Percentiles rank a stretch among this genome's conserved stretches.
Conservation (phyloP, 2,797 vertebrate genomes). For the Hypotaenidia philippensis region DNA sequence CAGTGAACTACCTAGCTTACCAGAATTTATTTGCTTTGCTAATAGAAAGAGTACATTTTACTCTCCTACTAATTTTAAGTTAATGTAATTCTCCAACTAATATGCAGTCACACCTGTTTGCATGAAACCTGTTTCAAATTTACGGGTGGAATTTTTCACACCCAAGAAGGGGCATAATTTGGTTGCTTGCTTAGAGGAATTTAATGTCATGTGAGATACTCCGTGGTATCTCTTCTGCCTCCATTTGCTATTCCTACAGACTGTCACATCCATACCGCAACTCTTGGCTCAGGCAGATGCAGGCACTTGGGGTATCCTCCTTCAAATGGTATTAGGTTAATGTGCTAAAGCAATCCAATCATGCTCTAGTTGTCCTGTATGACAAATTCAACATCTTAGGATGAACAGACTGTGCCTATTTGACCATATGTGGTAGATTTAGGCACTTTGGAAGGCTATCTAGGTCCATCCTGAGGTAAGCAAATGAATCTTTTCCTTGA, state of each 20-base stretch:
- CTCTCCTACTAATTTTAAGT: neutral
- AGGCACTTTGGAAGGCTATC: neutral
- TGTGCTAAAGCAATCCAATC: neutral
- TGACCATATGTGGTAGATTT: neutral
- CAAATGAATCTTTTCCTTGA: neutral
- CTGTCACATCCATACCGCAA: accelerated
- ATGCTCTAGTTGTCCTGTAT: neutral
- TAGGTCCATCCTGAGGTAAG: neutral
- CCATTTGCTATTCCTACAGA: neutral
- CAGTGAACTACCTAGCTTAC: neutral
- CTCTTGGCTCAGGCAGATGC: neutral
- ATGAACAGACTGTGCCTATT: neutral
- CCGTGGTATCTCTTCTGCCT: neutral
- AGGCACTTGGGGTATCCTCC: neutral
- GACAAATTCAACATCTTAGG: neutral
- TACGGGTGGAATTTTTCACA: neutral
- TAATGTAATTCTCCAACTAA: neutral
- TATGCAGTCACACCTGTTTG: neutral
- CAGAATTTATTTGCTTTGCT: neutral
- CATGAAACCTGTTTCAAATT: neutral
- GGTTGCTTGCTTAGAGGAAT: neutral
- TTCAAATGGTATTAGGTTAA: neutral
- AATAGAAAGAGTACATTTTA: neutral
- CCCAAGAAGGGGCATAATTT: neutral
- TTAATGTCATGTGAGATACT: accelerated